Conservation (phyloP, 2,888 invertebrate genomes). For the Idaea biselata region DNA sequence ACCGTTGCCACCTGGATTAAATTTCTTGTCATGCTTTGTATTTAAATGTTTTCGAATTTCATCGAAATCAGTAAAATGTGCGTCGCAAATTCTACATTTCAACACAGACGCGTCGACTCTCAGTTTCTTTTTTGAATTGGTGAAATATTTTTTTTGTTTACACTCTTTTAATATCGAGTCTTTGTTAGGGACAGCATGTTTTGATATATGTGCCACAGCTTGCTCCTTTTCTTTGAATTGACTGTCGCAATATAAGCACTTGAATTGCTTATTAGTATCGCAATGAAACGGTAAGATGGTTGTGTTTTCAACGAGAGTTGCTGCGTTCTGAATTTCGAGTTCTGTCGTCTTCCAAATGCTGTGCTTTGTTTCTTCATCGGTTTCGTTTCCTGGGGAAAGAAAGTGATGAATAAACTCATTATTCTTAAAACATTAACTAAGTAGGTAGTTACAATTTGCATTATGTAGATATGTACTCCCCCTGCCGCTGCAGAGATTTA, state of each 20-base stretch:
- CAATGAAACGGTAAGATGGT: slow-evolving; percentile 69
- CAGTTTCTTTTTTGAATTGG: slow-evolving; percentile 52
- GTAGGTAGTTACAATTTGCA: neutral
- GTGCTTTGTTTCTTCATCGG: neutral
- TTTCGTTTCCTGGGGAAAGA: slow-evolving; percentile 11
- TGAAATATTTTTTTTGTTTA: slow-evolving; percentile 58
- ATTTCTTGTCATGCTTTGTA: slow-evolving; percentile 60
- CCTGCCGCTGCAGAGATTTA: too few relatives aligned
- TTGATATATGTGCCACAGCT: slow-evolving; percentile 53
- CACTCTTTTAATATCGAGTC: slow-evolving; percentile 54
- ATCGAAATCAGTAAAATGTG: slow-evolving; percentile 62
- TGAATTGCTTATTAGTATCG: slow-evolving; percentile 63
- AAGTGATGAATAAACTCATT: slow-evolving; percentile 4
- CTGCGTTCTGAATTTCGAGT: slow-evolving; percentile 69
- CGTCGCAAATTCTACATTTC: slow-evolving; percentile 64
- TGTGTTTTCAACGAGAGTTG: slow-evolving; percentile 63
- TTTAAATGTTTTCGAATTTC: slow-evolving; percentile 60
- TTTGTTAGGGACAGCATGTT: slow-evolving; percentile 55
- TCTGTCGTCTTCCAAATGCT: slow-evolving; percentile 76
- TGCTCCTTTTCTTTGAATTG: slow-evolving; percentile 65
- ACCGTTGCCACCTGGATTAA: slow-evolving; percentile 67
- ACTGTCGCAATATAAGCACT: slow-evolving; percentile 71
- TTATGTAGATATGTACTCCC: neutral
- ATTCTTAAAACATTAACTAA: neutral
- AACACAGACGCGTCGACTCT: slow-evolving; percentile 70